phyloP scores from a whole-genome alignment of 1,140 invertebrate genomes.

The Rhagoletis zephyria region DNA sequence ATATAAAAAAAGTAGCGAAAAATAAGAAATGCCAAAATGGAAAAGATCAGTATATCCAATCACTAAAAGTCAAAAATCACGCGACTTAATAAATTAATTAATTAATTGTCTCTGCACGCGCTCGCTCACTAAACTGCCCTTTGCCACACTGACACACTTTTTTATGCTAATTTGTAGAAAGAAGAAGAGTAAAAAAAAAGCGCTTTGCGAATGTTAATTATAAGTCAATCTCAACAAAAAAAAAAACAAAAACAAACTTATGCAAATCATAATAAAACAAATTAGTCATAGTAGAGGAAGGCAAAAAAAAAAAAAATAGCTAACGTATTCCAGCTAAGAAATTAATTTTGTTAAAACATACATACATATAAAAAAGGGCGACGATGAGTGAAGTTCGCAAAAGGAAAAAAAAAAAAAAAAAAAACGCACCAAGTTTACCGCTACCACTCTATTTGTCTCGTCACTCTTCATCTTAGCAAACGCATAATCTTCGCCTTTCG shows the following conservation, averaged over 20 bases:
- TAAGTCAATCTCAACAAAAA: neutral
- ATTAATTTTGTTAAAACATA: no score
- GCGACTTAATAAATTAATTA: neutral
- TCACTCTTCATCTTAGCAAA: neutral
- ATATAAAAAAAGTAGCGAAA: neutral
- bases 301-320: no score
- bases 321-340: neutral
- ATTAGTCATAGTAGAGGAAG: neutral
- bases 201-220: neutral
- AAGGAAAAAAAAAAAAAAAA: neutral
- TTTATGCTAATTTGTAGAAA: conserved; percentile 17
- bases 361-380: neutral
- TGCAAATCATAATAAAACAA: conserved; percentile 1
- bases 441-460: neutral
- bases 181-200: neutral
- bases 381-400: neutral
- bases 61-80: conserved; percentile 2
- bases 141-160: conserved; percentile 38
- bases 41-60: neutral
- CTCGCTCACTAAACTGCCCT: neutral
- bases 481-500: neutral
- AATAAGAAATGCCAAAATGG: neutral
- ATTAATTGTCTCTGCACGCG: neutral
- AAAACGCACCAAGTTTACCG: no score
- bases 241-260: neutral